Evolutionary conservation across 2,797 vertebrate species (phyloP).

Genomic region (Staurois parvus): DNA sequence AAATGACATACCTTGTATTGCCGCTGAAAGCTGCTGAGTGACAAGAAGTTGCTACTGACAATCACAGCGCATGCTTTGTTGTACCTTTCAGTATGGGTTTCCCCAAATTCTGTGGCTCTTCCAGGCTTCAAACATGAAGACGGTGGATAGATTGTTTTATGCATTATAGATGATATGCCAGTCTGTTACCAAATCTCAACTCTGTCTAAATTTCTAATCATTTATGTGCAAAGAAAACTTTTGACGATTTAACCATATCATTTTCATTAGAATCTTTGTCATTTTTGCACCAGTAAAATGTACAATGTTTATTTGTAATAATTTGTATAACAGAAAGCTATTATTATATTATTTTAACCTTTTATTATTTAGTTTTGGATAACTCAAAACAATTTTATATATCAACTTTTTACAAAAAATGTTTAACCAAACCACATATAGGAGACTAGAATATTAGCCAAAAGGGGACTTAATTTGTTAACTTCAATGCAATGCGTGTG

Average conservation of each 20-base stretch:
- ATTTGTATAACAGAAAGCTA: background rate
- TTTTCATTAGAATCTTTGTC: background rate
- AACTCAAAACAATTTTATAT: no score
- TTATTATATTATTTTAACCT: background rate
- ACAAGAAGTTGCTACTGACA: constrained; percentile 56
- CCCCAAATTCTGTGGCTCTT: constrained; percentile 1
- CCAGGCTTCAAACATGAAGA: background rate
- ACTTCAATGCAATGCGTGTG: no score
- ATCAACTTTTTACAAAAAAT: no score
- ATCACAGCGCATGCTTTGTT: constrained; percentile 55
- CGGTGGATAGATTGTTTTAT: background rate
- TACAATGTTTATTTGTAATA: background rate
- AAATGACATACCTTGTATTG: constrained; percentile 47
- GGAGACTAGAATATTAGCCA: no score
- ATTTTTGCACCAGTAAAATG: background rate
- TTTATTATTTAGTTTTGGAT: background rate
- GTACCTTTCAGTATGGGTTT: constrained; percentile 43
- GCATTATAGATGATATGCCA: constrained; percentile 19
- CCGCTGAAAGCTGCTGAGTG: constrained; percentile 45
- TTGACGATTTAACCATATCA: background rate
- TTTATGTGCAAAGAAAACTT: background rate
- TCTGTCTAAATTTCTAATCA: constrained; percentile 11
- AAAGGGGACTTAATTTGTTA: no score
- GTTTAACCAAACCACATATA: no score
- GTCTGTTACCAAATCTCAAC: background rate